Conservation (phyloP, 2,113 vertebrate genomes). For the Phrynosoma platyrhinos region DNA sequence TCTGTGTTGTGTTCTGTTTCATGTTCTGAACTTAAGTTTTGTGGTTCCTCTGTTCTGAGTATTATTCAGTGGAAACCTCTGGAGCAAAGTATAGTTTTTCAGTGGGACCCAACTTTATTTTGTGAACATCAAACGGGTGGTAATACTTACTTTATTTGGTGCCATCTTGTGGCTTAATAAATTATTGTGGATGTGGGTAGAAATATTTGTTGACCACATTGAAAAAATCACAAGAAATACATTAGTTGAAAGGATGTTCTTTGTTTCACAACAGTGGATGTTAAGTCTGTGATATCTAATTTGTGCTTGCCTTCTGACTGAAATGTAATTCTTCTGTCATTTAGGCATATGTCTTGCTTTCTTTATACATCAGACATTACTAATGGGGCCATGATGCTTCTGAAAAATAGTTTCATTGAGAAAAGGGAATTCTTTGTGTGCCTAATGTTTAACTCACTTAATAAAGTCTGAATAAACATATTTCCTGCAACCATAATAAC, state of each 20-base stretch:
- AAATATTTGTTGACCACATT: neutral
- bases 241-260: neutral
- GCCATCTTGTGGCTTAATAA: conserved; percentile 8
- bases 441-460: too few species aligned
- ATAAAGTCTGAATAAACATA: too few species aligned
- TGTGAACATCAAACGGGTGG: neutral
- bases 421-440: too few species aligned
- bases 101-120: neutral
- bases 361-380: too few species aligned
- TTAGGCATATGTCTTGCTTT: too few species aligned
- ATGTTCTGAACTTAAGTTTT: neutral
- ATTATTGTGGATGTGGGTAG: neutral
- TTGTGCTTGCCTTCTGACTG: too few species aligned
- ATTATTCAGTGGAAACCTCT: neutral
- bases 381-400: too few species aligned
- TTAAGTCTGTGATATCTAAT: neutral
- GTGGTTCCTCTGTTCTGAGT: neutral
- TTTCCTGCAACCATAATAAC: too few species aligned
- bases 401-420: too few species aligned
- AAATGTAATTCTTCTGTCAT: too few species aligned
- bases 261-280: neutral
- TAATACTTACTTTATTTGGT: neutral
- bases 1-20: neutral
- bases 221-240: neutral
- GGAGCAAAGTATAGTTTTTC: neutral